A percentile compares a stretch with the other conserved stretches of the same genome.
These are phyloP conservation scores for Lycocerus yunnanus DNA, from an alignment of 2,888 invertebrate species.

Conservation along the genomic window DNA sequence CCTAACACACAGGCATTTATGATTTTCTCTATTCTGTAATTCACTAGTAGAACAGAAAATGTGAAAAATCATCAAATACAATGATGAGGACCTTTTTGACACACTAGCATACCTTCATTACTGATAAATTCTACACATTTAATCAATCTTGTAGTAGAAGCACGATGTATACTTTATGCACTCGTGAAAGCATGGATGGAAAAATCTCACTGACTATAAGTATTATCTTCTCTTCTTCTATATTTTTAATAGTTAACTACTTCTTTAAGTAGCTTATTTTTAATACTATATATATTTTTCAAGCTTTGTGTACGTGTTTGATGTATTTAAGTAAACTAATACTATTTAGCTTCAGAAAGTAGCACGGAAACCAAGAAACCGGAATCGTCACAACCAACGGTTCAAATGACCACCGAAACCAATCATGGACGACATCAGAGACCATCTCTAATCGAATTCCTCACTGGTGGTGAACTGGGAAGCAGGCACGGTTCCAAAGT, in stretches of 20 bases:
- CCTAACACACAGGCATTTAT: not conserved
- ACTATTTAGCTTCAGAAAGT: conserved; percentile 42
- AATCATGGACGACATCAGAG: conserved; percentile 61
- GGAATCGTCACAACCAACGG: conserved; percentile 53
- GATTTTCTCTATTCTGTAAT: not conserved
- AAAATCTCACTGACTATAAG: not conserved
- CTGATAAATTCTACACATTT: not conserved
- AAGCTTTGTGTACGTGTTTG: not conserved
- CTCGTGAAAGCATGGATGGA: not conserved
- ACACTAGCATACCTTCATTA: not conserved
- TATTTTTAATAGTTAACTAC: not conserved
- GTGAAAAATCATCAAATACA: not conserved
- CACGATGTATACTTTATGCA: not conserved
- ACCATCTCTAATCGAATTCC: conserved; percentile 70
- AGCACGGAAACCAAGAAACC: conserved; percentile 51
- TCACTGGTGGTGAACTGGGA: conserved; percentile 62
- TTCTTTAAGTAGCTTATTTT: not conserved
- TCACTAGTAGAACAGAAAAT: not conserved
- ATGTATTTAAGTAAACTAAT: conserved; percentile 24
- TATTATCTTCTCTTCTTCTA: not conserved
- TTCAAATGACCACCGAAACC: conserved; percentile 58
- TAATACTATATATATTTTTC: not conserved
- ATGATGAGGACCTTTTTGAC: not conserved
- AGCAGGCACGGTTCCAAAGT: conserved; percentile 47
- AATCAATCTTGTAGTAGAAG: not conserved